Base-by-base conservation (phyloP, 2,113 vertebrate genomes). In the Marmota flaviventris region DNA sequence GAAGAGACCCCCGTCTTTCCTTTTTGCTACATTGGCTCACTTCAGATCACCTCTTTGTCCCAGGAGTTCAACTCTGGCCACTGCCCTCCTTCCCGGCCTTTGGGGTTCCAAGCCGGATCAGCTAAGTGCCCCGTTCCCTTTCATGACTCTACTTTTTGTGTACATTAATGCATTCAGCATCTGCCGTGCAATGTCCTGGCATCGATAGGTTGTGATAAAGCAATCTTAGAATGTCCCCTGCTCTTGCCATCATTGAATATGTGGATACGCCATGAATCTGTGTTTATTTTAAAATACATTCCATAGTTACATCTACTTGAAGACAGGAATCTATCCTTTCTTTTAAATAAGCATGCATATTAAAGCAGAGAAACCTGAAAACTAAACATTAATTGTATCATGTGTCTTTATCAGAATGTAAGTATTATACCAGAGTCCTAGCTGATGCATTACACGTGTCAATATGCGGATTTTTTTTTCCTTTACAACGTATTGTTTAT, bases 331-430 rank as follows among this genome's bases (percentile, higher is more conserved):
- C 96, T 98, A 96, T 90, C 94, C 51, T 95, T 90, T 98, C 98
- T 98, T 97, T 97, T 97, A 98, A 97, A 94, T 89, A 97, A 97
- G 96, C 98, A 98, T 98, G 98, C 98, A 94, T 94, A 97, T 97
- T 91, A 98, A 98, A 97, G 86, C 27, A 96, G 94, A 91, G 93
- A 96, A 95, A 94, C 96, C 88, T 77, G 92, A 96, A 98, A 98
- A 95, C 94, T 79, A 96, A 98, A 95, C 83, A 82, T 91, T 95
- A 98, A 94, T 85, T 70, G 39, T 97, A 98, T 78, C 78, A 75
- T 83, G 85, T 97, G 93, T 97, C 96, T 96, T 98, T 98, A 97
- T 94, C 92, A 97, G 96, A 98, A 97, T 17, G 0, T 94, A 97
- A 97, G 89, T 67, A 76, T 82, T 96, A 90, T 89, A 95, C 97